These are phyloP conservation scores for Congeria kusceri DNA, from an alignment of 2,888 invertebrate genomes.

Conservation along the genomic window DNA sequence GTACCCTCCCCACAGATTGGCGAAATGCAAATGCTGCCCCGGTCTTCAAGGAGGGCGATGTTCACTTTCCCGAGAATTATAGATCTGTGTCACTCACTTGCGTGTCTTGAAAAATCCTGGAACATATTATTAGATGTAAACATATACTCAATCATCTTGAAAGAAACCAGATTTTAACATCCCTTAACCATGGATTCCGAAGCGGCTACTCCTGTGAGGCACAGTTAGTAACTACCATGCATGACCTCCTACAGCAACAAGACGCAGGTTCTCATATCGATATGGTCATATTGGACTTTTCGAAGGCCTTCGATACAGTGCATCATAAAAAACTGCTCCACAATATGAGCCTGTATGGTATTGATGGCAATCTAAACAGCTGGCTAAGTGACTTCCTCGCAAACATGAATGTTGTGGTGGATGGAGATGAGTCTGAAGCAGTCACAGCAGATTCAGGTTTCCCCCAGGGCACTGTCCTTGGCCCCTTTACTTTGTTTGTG, in stretches of 20 bases:
- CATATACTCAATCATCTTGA: conserved; percentile 54
- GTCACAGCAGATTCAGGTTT: conserved; percentile 35
- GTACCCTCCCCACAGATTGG: conserved; percentile 27
- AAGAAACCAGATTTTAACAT: conserved; percentile 43
- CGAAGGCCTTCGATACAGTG: conserved; percentile 52
- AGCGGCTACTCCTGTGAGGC: conserved; percentile 55
- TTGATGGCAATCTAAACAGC: conserved; percentile 19
- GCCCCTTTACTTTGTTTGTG: conserved; percentile 24
- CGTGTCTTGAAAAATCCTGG: conserved; percentile 48
- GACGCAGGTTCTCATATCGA: conserved; percentile 38
- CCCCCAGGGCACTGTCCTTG: conserved; percentile 28
- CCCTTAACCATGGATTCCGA: conserved; percentile 52
- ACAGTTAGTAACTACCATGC: conserved; percentile 47
- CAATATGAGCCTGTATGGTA: conserved; percentile 50
- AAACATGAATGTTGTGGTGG: conserved; percentile 27
- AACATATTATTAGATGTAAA: conserved; percentile 57
- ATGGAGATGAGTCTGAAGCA: conserved; percentile 26
- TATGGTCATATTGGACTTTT: conserved; percentile 45
- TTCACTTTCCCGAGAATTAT: conserved; percentile 39
- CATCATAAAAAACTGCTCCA: conserved; percentile 41
- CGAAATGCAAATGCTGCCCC: conserved; percentile 29
- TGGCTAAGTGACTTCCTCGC: conserved; percentile 46
- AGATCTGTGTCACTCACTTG: conserved; percentile 52
- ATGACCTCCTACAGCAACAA: conserved; percentile 28
- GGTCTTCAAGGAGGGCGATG: conserved; percentile 56